Evolutionary conservation across 1,140 invertebrate species (phyloP).

Genomic region (Drosophila erecta): DNA sequence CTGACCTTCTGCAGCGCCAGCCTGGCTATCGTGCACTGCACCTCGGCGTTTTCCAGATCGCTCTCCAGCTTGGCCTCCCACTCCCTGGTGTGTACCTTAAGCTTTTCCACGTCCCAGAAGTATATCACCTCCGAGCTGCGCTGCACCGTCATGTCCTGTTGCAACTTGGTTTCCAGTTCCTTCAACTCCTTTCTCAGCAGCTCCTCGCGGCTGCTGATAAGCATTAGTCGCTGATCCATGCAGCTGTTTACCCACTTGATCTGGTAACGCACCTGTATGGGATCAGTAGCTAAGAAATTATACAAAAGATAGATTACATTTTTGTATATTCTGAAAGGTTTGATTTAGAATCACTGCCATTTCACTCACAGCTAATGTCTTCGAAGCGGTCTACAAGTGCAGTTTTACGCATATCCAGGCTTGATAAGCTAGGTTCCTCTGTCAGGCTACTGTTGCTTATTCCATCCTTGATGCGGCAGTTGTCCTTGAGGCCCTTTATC

Average conservation of each 20-base stretch:
- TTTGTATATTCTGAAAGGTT: too few relatives aligned
- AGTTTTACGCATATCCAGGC: neutral
- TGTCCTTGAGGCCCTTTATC: constrained; percentile 5
- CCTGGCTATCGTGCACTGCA: constrained; percentile 13
- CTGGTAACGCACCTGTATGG: constrained; percentile 52
- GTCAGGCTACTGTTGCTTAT: neutral
- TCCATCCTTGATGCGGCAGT: neutral
- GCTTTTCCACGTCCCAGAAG: constrained; percentile 14
- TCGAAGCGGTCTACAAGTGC: neutral
- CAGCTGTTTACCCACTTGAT: constrained; percentile 45
- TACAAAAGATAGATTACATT: neutral
- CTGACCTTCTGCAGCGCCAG: constrained; percentile 27
- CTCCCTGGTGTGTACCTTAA: neutral
- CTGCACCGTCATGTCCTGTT: neutral
- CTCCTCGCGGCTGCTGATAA: constrained; percentile 17
- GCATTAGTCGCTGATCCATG: constrained; percentile 31
- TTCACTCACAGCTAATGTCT: constrained; percentile 1
- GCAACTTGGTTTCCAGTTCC: neutral
- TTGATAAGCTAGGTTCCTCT: neutral
- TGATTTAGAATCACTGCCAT: too few relatives aligned
- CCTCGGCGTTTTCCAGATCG: constrained; percentile 42
- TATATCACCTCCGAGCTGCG: constrained; percentile 8
- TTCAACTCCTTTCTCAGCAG: constrained; percentile 5
- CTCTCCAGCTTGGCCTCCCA: constrained; percentile 36
- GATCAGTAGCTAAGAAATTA: constrained; percentile 24